phyloP scores from a whole-genome alignment of 92 coral and sea anemone genomes.

The Epizoanthus scotinus region DNA sequence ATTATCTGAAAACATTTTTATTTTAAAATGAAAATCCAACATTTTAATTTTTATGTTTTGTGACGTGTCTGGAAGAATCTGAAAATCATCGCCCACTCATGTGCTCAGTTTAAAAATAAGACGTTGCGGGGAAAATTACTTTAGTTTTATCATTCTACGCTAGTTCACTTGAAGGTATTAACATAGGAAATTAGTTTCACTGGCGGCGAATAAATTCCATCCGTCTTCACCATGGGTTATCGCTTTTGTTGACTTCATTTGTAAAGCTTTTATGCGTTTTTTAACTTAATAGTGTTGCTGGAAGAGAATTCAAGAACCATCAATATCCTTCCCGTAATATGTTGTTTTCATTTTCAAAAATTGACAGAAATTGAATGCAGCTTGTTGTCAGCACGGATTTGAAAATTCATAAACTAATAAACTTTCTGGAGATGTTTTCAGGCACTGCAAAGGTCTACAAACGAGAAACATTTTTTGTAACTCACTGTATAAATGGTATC shows the following conservation, averaged over 20 bases:
- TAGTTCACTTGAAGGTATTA: constrained; percentile 9
- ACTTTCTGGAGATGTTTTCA: constrained; percentile 11
- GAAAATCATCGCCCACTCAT: background rate
- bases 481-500: constrained; percentile 3
- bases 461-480: background rate
- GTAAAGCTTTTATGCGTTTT: constrained; percentile 4
- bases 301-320: constrained; percentile 1
- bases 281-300: constrained; percentile 20
- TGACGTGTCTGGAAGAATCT: background rate
- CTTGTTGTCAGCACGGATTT: constrained; percentile 21
- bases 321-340: constrained; percentile 10
- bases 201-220: constrained; percentile 8
- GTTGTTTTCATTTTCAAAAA: constrained; percentile 7
- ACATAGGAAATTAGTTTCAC: constrained; percentile 41
- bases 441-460: background rate
- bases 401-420: background rate
- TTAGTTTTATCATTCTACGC: constrained; percentile 1
- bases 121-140: background rate
- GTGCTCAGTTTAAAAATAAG: background rate
- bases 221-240: constrained; percentile 38
- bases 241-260: constrained; percentile 35
- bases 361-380: constrained; percentile 9
- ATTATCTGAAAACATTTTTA: background rate
- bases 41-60: background rate
- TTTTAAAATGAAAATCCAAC: background rate